Evolutionary conservation across 2,888 invertebrate genomes (phyloP), one percentile per base, ranked within the genome.

Genomic region (Trissonchulus latispiculum): DNA sequence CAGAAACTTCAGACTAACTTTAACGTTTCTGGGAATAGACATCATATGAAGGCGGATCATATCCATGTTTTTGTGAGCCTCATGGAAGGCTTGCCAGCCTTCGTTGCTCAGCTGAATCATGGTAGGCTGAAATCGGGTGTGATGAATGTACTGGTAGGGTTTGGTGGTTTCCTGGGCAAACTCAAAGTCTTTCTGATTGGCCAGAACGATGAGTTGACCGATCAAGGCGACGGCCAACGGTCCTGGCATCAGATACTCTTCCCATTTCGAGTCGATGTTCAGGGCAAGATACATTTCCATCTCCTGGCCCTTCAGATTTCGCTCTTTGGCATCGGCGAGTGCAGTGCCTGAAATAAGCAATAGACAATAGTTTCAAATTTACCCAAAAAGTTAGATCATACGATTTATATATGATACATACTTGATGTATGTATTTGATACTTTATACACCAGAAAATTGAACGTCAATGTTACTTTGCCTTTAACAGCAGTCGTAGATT

Each of bases 31-130:
- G 1, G 72, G 72, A 18, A 72, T 36, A 8, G 23, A 33, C 29
- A 29, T 18, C 59, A 59, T 71, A 33, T 72, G 61, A 31, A 72
- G 31, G 31, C 61, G 70, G 3, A 72, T 72, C 37, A 31, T 36
- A 36, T 72, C 72, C 72, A 72, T 72, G 31, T 72, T 72, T 2
- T 48, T 35, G 70, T 72, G 72, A 2, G 72, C 72, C 3, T 18
- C 33, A 2, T 71, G n/a, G 36, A 72, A 72, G 15, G 72, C 72
- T n/a, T 8, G n/a, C 70, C 70, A 72, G 28, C 72, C 72, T 18
- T 72, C 72, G 70, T 72, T 70, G 36, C 70, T 35, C 35, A 72
- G 18, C 31, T 68, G 68, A 3, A 33, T 15, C 31, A 68, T 8
- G 35, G 32, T 28, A 2, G 68, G 28, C 18, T 15, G 35, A 33